Evolutionary conservation across 30 jellyfish, hydroid and myxozoan genomes (phyloP).

Genomic region (Catostylus mosaicus): DNA sequence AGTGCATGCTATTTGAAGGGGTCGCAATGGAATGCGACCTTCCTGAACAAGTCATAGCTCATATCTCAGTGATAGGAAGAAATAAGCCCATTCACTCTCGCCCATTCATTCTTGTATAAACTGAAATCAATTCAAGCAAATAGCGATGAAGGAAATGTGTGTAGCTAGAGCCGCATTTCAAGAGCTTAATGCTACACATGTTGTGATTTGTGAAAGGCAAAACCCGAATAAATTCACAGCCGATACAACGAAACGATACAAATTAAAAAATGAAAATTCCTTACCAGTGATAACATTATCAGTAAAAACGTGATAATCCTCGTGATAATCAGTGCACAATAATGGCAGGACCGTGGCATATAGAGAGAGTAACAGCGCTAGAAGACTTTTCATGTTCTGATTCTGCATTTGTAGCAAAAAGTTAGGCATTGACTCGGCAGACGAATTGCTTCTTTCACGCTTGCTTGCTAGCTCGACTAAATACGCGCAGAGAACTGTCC

Average conservation of each 20-base stretch:
- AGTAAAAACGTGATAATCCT: background rate
- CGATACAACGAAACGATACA: no score
- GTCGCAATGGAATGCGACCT: background rate
- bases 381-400: background rate
- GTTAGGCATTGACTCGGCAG: background rate
- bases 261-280: background rate
- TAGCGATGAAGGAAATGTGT: background rate
- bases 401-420: background rate
- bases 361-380: background rate
- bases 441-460: background rate
- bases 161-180: background rate
- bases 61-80: background rate
- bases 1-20: no score
- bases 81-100: background rate
- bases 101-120: background rate
- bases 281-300: background rate
- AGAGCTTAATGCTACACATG: background rate
- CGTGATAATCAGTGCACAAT: background rate
- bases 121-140: background rate
- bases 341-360: background rate
- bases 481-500: background rate
- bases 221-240: no score
- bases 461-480: background rate
- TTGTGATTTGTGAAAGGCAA: no score
- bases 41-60: background rate